Conservation (phyloP, 2,888 invertebrate genomes). For the Yponomeuta plumbellus region DNA sequence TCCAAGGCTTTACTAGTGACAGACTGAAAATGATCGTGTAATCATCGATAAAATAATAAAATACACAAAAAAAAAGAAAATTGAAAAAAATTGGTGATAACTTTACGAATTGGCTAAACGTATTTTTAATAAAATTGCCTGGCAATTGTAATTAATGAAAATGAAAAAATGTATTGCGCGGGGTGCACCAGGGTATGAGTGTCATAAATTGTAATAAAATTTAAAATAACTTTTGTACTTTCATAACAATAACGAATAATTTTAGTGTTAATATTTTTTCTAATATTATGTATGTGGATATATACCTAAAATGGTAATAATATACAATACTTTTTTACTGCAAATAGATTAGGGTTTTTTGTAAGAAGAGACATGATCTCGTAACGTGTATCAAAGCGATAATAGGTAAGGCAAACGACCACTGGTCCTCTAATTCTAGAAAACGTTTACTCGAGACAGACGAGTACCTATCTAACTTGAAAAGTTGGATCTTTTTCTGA, state of each 20-base stretch:
- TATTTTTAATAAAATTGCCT: slow-evolving; percentile 55
- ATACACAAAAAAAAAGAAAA: slow-evolving; percentile 17
- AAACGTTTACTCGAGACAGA: slow-evolving; percentile 32
- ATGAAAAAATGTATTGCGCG: slow-evolving; percentile 64
- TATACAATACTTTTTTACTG: slow-evolving; percentile 70
- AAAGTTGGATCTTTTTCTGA: slow-evolving; percentile 38
- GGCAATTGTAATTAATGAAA: slow-evolving; percentile 63
- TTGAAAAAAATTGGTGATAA: slow-evolving; percentile 52
- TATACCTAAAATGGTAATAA: slow-evolving; percentile 55
- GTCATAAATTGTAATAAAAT: slow-evolving; percentile 64
- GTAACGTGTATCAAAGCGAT: slow-evolving; percentile 74
- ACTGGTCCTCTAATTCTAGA: slow-evolving; percentile 41
- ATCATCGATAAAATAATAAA: not conserved
- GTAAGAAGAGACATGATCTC: slow-evolving; percentile 60
- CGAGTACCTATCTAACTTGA: not conserved
- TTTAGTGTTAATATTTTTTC: slow-evolving; percentile 59
- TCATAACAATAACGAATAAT: slow-evolving; percentile 66
- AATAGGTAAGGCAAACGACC: slow-evolving; percentile 62
- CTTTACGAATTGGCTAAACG: slow-evolving; percentile 70
- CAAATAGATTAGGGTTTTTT: slow-evolving; percentile 71
- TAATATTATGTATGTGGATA: slow-evolving; percentile 64
- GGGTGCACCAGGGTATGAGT: slow-evolving; percentile 77
- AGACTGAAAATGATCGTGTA: slow-evolving; percentile 13
- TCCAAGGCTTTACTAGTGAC: slow-evolving; percentile 9
- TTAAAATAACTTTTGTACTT: slow-evolving; percentile 66